Evolutionary conservation across 92 coral and sea anemone genomes (phyloP).

Genomic region (Porites lobata): DNA sequence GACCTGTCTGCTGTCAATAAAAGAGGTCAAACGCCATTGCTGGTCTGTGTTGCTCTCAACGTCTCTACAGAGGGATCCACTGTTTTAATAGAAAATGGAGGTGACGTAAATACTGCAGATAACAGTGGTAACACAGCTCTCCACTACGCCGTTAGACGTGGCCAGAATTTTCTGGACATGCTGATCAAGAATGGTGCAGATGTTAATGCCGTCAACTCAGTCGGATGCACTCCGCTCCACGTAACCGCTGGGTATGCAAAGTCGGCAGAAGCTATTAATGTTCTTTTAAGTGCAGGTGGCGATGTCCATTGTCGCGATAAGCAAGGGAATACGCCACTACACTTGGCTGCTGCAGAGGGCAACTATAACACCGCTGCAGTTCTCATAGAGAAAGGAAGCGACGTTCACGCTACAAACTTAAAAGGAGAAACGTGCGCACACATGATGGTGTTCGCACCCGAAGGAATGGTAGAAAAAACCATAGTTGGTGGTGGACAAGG

Average conservation of each 20-base stretch:
- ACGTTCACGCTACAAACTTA: neutral
- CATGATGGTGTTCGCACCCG: neutral
- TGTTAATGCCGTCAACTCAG: conserved; percentile 35
- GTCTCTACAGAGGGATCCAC: neutral
- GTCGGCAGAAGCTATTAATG: neutral
- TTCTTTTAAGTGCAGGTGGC: neutral
- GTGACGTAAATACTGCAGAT: neutral
- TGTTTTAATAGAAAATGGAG: neutral
- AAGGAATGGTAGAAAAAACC: neutral
- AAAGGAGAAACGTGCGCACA: conserved; percentile 6
- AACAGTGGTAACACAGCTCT: conserved; percentile 39
- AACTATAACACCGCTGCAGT: neutral
- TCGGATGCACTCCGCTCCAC: conserved; percentile 20
- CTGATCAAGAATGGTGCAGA: conserved; percentile 20
- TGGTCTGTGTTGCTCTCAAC: conserved; percentile 7
- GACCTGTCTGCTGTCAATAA: conserved; percentile 62
- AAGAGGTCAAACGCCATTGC: conserved; percentile 47
- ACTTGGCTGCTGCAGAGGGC: neutral
- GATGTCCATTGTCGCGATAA: neutral
- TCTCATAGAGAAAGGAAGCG: neutral
- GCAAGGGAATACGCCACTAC: neutral
- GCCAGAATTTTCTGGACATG: conserved; percentile 28
- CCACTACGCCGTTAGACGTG: conserved; percentile 58
- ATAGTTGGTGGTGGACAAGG: neutral
- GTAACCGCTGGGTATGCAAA: neutral